These are phyloP conservation scores for Characodon lateralis DNA, from an alignment of 2,797 vertebrate genomes.

Conservation along the genomic window DNA sequence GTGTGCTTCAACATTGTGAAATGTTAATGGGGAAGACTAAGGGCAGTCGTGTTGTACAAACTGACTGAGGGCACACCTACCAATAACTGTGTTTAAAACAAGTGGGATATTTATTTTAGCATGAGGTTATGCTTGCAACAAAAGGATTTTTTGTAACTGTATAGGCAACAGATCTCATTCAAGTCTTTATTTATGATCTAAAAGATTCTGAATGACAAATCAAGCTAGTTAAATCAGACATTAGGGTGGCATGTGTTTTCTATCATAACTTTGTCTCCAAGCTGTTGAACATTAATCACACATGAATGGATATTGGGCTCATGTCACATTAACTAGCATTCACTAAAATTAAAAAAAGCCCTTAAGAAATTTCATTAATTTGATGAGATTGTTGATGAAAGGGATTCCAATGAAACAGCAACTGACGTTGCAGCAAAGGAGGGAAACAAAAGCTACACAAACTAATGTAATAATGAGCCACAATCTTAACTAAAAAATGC, in stretches of 20 bases:
- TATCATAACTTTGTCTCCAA: constrained; percentile 11
- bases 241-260: constrained; percentile 38
- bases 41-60: not conserved
- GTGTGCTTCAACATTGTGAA: not conserved
- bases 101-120: not conserved
- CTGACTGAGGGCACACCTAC: not conserved
- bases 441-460: no score
- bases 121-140: not conserved
- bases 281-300: constrained; percentile 27
- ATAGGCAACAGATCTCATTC: not conserved
- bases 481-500: not conserved
- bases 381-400: constrained; percentile 7
- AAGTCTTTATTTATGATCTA: constrained; percentile 20
- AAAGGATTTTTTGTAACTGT: no score
- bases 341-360: constrained; percentile 10
- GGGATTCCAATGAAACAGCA: not conserved
- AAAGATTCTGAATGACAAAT: constrained; percentile 38
- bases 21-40: not conserved
- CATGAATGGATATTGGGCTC: constrained; percentile 20
- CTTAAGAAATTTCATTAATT: constrained; percentile 8
- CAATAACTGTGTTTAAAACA: not conserved
- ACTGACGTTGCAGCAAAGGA: not conserved
- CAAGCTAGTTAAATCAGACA: constrained; percentile 39
- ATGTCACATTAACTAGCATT: constrained; percentile 17
- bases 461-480: not conserved